Evolutionary conservation across 2,888 invertebrate genomes (phyloP).

Genomic region (Omphaloscelis lunosa): DNA sequence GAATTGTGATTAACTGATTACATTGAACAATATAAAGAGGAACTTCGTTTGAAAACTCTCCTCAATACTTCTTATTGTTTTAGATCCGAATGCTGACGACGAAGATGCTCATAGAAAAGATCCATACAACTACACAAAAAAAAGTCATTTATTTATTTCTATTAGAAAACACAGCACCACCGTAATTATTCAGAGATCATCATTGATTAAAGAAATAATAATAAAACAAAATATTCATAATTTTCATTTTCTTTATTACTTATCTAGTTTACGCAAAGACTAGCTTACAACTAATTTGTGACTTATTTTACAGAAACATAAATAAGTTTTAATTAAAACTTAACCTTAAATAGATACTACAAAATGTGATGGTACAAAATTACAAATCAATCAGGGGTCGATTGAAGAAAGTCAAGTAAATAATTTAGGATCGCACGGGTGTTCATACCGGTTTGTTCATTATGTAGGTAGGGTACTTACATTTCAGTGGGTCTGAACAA

Average conservation of each 20-base stretch:
- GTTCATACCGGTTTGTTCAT: slow-evolving; percentile 30
- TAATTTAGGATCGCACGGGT: slow-evolving; percentile 50
- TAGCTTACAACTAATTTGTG: slow-evolving; percentile 91
- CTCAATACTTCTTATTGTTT: slow-evolving; percentile 22
- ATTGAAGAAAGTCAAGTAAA: slow-evolving; percentile 48
- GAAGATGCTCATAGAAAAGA: slow-evolving; percentile 5
- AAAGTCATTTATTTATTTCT: not conserved
- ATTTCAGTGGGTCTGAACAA: slow-evolving; percentile 50
- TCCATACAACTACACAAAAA: not conserved
- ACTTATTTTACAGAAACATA: slow-evolving; percentile 86
- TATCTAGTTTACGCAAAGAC: slow-evolving; percentile 84
- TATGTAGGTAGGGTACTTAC: slow-evolving; percentile 1
- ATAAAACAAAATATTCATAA: slow-evolving; percentile 14
- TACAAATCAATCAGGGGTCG: slow-evolving; percentile 46
- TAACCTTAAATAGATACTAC: slow-evolving; percentile 69
- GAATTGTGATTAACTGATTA: too few relatives aligned
- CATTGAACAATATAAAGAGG: not conserved
- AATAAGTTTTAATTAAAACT: slow-evolving; percentile 80
- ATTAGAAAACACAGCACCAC: not conserved
- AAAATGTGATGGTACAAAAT: slow-evolving; percentile 63
- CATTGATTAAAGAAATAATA: not conserved
- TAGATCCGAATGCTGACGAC: not conserved
- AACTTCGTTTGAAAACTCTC: not conserved
- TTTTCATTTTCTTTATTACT: slow-evolving; percentile 75
- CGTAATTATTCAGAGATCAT: not conserved